Evolutionary conservation across 1,140 invertebrate species (phyloP), one percentile per base, ranked within the genome.

Genomic region (Xylocopa sonorina): DNA sequence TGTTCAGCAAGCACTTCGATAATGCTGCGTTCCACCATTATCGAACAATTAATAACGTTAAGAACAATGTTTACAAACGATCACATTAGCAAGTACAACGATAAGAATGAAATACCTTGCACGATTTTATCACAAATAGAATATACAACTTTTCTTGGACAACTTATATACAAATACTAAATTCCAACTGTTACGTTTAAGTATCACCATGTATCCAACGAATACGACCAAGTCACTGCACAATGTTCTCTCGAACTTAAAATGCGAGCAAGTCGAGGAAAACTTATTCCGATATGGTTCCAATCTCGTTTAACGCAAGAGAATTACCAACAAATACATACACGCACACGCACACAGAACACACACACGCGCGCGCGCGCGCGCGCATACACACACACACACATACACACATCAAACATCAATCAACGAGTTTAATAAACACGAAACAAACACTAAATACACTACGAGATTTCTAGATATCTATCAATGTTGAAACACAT

Each of bases 361-460:
- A n/a, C n/a, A n/a, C n/a, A n/a, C n/a, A n/a, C n/a, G n/a, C n/a
- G n/a, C n/a, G n/a, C n/a, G n/a, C n/a, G n/a, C n/a, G n/a, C n/a
- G n/a, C n/a, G n/a, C n/a, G n/a, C n/a, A n/a, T n/a, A n/a, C n/a
- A n/a, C n/a, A n/a, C n/a, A n/a, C n/a, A n/a, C n/a, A n/a, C n/a
- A n/a, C n/a, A n/a, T n/a, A n/a, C n/a, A n/a, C n/a, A 43, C 27
- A 41, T 51, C 3, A 34, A 24, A 55, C 14, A 9, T 12, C 5
- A 41, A 57, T 46, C 18, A 16, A 58, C 5, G 2, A 50, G 29
- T 38, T 68, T 34, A 58, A 68, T 10, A 14, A 41, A 43, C 18
- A 74, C 43, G 55, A 62, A 46, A 55, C 27, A 57, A 57, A 66
- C 50, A 77, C 41, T 14, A 50, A 38, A 77, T 43, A 78, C 67